Evolutionary conservation across 2,888 invertebrate genomes (phyloP).

Genomic region (Ochropleura plecta): DNA sequence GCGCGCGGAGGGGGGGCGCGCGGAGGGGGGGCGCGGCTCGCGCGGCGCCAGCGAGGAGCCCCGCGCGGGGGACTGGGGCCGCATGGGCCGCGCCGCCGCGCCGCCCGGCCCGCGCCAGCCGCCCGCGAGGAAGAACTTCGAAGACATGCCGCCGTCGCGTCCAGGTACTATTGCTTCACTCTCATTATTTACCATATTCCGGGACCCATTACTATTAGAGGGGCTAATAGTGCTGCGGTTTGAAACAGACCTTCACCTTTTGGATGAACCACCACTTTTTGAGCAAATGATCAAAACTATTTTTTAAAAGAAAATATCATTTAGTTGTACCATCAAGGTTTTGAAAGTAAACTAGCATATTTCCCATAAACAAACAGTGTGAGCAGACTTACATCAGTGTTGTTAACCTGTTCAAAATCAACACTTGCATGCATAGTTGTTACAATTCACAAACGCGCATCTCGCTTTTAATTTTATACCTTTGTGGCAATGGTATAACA

Average conservation of each 20-base stretch:
- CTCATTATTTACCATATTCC: not conserved
- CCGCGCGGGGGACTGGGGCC: conserved; percentile 80
- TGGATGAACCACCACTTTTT: not conserved
- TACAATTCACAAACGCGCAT: conserved; percentile 1
- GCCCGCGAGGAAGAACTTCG: conserved; percentile 77
- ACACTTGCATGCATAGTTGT: not conserved
- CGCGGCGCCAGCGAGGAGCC: conserved; percentile 81
- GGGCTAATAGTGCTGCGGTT: not conserved
- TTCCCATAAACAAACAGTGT: conserved; percentile 4
- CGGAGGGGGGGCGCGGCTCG: conserved; percentile 72
- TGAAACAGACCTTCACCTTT: not conserved
- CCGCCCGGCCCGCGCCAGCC: conserved; percentile 76
- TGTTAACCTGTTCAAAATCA: not conserved
- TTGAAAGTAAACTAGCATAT: not conserved
- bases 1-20: conserved; percentile 58
- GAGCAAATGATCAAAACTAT: not conserved
- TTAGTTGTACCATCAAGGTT: not conserved
- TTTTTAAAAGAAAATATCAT: not conserved
- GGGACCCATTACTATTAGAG: not conserved
- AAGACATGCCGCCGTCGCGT: conserved; percentile 85
- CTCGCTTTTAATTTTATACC: conserved; percentile 6
- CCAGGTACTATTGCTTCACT: conserved; percentile 73
- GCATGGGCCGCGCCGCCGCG: conserved; percentile 75
- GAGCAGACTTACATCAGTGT: not conserved
- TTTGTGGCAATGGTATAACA: not conserved